Conservation (phyloP, 2,888 invertebrate species). For the Acanthoscelides obtectus region DNA sequence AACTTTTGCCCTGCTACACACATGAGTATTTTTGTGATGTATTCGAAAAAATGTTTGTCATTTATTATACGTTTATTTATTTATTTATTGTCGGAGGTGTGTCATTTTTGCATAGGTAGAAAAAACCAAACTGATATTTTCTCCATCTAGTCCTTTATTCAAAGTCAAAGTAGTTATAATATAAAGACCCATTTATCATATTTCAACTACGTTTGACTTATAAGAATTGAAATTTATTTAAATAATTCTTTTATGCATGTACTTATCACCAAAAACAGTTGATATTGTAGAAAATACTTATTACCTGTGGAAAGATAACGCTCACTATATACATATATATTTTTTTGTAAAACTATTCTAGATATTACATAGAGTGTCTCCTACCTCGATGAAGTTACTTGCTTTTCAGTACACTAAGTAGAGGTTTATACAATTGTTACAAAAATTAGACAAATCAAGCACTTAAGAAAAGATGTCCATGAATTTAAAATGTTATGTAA, state of each 20-base stretch:
- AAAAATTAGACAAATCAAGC: slow-evolving; percentile 26
- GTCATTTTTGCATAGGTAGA: neutral
- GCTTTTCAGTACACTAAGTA: slow-evolving; percentile 20
- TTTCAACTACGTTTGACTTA: slow-evolving; percentile 6
- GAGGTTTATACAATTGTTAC: slow-evolving; percentile 22
- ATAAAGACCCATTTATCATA: neutral
- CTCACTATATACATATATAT: slow-evolving; percentile 5
- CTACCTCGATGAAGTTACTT: slow-evolving; percentile 22
- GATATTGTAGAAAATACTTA: slow-evolving; percentile 20
- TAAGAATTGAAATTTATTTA: slow-evolving; percentile 14
- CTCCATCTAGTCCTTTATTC: neutral
- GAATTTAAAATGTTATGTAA: slow-evolving; percentile 17
- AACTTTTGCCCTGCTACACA: neutral
- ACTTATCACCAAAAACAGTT: slow-evolving; percentile 27
- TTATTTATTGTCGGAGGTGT: neutral
- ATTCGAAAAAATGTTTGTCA: neutral
- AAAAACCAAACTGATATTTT: neutral
- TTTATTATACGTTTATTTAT: neutral
- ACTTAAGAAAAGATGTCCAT: slow-evolving; percentile 16
- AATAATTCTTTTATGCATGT: slow-evolving; percentile 20
- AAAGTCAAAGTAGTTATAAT: neutral
- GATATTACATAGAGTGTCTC: slow-evolving; percentile 16
- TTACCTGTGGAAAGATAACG: neutral
- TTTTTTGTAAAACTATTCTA: slow-evolving; percentile 3
- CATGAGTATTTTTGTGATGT: neutral